These are phyloP conservation scores for Megaceryle alcyon DNA, from an alignment of 2,797 vertebrate species.

Conservation along the genomic window DNA sequence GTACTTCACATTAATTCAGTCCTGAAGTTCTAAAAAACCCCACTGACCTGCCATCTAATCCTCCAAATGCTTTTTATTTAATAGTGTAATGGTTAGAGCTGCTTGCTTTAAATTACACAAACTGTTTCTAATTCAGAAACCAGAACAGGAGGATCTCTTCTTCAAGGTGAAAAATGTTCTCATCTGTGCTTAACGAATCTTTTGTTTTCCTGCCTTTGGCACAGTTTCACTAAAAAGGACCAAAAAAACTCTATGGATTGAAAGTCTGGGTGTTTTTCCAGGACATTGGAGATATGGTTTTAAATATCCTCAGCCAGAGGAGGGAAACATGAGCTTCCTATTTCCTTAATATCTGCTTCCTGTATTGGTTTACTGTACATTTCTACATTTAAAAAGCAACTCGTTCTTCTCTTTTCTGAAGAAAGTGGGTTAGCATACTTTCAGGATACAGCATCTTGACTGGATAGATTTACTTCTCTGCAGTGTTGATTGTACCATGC, in stretches of 20 bases:
- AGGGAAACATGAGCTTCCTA: neutral
- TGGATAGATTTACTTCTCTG: neutral
- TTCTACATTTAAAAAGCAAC: neutral
- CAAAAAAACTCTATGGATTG: neutral
- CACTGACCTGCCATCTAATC: neutral
- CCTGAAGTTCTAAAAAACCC: neutral
- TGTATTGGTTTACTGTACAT: neutral
- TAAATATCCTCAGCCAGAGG: neutral
- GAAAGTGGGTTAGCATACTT: neutral
- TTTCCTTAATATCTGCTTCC: neutral
- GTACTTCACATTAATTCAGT: neutral
- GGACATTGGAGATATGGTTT: neutral
- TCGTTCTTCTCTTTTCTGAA: neutral
- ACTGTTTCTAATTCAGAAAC: neutral
- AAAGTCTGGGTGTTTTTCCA: neutral
- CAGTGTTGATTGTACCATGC: neutral
- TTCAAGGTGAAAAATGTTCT: constrained; percentile 55
- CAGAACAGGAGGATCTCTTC: neutral
- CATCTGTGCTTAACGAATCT: constrained; percentile 14
- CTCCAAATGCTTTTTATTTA: neutral
- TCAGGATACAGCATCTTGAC: neutral
- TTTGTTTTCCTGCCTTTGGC: neutral
- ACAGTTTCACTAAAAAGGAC: neutral
- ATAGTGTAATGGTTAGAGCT: neutral
- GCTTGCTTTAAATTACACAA: neutral